phyloP scores from a whole-genome alignment of 1,140 invertebrate species.

The Tetranychus urticae region DNA sequence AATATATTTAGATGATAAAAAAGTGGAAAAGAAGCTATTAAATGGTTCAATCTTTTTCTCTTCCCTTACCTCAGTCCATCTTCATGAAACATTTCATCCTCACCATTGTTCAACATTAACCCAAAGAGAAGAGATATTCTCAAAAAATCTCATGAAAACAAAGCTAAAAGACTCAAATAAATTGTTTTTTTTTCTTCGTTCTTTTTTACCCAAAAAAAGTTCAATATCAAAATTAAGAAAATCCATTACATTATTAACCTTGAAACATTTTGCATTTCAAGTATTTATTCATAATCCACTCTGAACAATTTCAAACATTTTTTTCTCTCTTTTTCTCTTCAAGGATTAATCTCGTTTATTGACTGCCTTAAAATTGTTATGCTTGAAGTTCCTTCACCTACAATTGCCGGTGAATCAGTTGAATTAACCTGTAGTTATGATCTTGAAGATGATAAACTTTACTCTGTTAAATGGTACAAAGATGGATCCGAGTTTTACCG shows the following conservation, averaged over 20 bases:
- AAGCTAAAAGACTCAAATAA: background rate
- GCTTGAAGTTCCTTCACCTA: slow-evolving; percentile 14
- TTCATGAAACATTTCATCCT: no score
- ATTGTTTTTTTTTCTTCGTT: no score
- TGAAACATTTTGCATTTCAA: background rate
- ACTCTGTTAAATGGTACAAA: slow-evolving; percentile 16
- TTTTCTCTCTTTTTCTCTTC: background rate
- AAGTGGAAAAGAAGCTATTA: no score
- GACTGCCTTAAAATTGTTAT: slow-evolving; percentile 4
- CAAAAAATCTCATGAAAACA: background rate
- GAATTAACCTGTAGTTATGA: slow-evolving; percentile 15
- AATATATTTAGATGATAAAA: no score
- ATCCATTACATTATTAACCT: background rate
- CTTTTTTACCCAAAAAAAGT: no score
- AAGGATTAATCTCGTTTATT: background rate
- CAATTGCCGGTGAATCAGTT: slow-evolving; percentile 13
- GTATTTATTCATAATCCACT: background rate
- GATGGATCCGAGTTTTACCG: slow-evolving; percentile 8
- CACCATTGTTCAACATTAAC: no score
- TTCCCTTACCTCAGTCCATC: no score
- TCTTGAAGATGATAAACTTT: slow-evolving; percentile 13
- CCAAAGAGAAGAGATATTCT: background rate
- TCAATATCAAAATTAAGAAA: no score
- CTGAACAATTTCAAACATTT: background rate
- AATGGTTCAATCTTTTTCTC: no score